A percentile compares a stretch with the other conserved stretches of the same genome.
These are phyloP conservation scores for Hydractinia symbiolongicarpus DNA, from an alignment of 30 jellyfish, hydroid and myxozoan genomes.

Conservation along the genomic window DNA sequence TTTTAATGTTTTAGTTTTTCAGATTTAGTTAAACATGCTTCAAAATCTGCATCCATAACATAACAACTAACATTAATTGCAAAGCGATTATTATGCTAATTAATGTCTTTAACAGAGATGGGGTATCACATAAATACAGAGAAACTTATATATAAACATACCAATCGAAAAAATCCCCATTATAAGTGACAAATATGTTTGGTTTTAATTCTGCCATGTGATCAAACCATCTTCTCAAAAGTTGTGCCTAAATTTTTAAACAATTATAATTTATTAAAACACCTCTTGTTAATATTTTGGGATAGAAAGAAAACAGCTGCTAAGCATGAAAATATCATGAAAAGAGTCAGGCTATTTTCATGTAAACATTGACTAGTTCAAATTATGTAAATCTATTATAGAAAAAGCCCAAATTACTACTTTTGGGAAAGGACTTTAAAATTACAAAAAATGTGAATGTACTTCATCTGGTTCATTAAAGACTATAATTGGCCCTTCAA, in stretches of 20 bases:
- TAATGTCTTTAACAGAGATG: background rate
- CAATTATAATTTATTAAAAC: background rate
- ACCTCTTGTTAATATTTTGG: background rate
- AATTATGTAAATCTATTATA: no score
- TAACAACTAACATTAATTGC: background rate
- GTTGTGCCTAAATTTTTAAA: slow-evolving; percentile 39
- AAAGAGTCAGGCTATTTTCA: no score
- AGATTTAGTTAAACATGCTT: background rate
- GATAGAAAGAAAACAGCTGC: background rate
- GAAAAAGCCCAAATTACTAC: no score
- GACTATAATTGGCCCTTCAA: slow-evolving; percentile 76
- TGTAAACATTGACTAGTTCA: no score
- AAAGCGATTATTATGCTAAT: background rate
- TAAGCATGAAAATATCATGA: no score
- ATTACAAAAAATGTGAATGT: background rate
- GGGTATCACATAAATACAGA: background rate
- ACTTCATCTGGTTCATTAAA: slow-evolving; percentile 96
- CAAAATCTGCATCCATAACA: background rate
- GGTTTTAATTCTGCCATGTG: slow-evolving; percentile 77
- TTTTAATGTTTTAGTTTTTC: background rate
- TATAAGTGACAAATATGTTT: slow-evolving; percentile 82
- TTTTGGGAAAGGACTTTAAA: no score
- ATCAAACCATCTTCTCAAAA: slow-evolving; percentile 77
- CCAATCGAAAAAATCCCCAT: slow-evolving; percentile 98
- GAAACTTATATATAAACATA: slow-evolving; percentile 9